phyloP scores from a whole-genome alignment of 2,797 vertebrate species.

The Acipenser oxyrinchus region DNA sequence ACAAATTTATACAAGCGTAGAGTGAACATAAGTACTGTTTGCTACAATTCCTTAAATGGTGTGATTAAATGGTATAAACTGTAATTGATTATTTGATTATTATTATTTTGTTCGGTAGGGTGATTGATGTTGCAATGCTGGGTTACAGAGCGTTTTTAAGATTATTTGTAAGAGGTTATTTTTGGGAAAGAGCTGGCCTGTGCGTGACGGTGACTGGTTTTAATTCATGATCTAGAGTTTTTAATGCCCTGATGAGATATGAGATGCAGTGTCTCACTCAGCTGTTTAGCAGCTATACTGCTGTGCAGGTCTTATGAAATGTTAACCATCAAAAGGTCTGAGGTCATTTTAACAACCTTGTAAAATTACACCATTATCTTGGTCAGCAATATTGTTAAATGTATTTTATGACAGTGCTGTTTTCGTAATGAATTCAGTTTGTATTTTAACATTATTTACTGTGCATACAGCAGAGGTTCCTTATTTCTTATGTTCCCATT shows the following conservation, averaged over 20 bases:
- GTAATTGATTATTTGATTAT: no score
- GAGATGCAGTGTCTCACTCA: constrained; percentile 3
- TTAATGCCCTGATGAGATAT: constrained; percentile 21
- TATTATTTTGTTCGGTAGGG: no score
- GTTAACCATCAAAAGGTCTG: not conserved
- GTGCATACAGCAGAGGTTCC: constrained; percentile 5
- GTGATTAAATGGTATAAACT: no score
- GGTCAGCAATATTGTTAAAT: not conserved
- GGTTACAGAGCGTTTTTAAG: not conserved
- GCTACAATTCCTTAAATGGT: no score
- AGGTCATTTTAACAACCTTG: not conserved
- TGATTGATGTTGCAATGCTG: no score
- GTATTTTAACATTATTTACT: not conserved
- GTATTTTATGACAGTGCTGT: not conserved
- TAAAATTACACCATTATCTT: not conserved
- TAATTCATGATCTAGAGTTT: constrained; percentile 46
- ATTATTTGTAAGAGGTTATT: constrained; percentile 17
- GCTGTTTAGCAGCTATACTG: not conserved
- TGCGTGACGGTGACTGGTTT: constrained; percentile 55
- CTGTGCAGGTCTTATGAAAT: constrained; percentile 8
- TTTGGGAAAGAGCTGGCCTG: constrained; percentile 31
- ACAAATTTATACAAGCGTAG: no score
- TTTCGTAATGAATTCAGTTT: not conserved
- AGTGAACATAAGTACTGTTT: no score
- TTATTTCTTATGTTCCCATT: constrained; percentile 21